Base-by-base conservation (phyloP, 1,140 invertebrate species). In the Ectropis grisescens region DNA sequence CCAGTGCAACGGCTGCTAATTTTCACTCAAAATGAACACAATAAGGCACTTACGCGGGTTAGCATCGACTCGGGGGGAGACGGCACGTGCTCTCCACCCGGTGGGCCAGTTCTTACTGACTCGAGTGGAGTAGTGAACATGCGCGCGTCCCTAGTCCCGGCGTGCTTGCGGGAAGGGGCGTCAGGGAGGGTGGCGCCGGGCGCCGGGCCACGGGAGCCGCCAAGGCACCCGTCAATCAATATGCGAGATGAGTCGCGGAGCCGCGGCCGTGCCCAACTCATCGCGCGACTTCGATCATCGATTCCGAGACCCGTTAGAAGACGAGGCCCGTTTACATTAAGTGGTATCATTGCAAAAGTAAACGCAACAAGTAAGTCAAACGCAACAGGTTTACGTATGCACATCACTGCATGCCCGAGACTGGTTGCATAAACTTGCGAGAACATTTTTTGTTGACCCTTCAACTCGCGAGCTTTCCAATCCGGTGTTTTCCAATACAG, bases 91-190 rank as follows among this genome's bases (percentile, higher is more conserved):
- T 62, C 44, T 37, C 41, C 25, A 34, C 37, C 22, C 60, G 47
- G 41, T 48, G 47, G 43, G 38, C 41, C 51, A 59, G 46, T 66
- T 60, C 58, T 62, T 37, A 76, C 66, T 80, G 70, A 45, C 23
- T 36, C 39, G 29, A 26, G 45, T 38, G 34, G 37, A 35, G 27
- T 44, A 47, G 47, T 44, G 42, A 67, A 55, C 67, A 50, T 68
- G 75, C 75, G 66, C 65, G 74, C 71, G 75, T 72, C 68, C 75
- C 71, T 71, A 53, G 69, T 76, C 75, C 75, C 66, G 58, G 43
- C 58, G 67, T 68, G 67, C 66, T 75, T 70, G 68, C 47, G 60
- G 67, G 58, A 58, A 70, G 65, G 70, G 69, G 75, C 71, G 57
- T 57, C 62, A 52, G 32, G 57, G 60, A 59, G 66, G 71, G 71